These are phyloP conservation scores for Fregata magnificens DNA, from an alignment of 2,113 vertebrate genomes.

Conservation along the genomic window DNA sequence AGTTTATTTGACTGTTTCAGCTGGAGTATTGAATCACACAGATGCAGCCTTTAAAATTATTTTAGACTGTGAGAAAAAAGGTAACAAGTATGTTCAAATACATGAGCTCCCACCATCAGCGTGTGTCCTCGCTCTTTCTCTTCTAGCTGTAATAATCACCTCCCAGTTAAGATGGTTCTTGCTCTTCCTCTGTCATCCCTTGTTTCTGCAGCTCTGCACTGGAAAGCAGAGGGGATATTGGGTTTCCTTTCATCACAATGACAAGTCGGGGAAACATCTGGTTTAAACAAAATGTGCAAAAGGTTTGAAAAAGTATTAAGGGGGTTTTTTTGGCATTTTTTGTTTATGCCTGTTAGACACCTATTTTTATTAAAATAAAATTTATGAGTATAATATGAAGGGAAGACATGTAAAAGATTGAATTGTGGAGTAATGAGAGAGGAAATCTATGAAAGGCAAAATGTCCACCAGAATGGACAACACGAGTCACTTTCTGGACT, in stretches of 20 bases:
- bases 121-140: neutral
- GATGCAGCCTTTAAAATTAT: conserved; percentile 1
- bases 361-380: conserved; percentile 76
- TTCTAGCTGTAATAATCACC: neutral
- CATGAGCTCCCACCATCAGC: neutral
- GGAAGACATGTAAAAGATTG: conserved; percentile 39
- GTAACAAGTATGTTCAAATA: neutral
- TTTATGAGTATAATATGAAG: conserved; percentile 66
- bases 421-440: conserved; percentile 8
- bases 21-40: neutral
- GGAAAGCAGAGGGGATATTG: conserved; percentile 42
- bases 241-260: conserved; percentile 46
- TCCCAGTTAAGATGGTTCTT: neutral
- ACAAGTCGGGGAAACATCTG: conserved; percentile 68
- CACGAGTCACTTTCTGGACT: neutral
- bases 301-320: conserved; percentile 19
- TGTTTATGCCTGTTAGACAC: conserved; percentile 63
- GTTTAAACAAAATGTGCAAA: conserved; percentile 59
- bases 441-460: conserved; percentile 43
- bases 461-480: neutral
- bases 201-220: conserved; percentile 37
- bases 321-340: neutral
- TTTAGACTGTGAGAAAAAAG: conserved; percentile 36
- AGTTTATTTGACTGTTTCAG: conserved; percentile 33
- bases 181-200: conserved; percentile 10